Evolutionary conservation across 2,113 vertebrate species (phyloP), one percentile per base, ranked within the genome.

Genomic region (Protomyctophum bolini): DNA sequence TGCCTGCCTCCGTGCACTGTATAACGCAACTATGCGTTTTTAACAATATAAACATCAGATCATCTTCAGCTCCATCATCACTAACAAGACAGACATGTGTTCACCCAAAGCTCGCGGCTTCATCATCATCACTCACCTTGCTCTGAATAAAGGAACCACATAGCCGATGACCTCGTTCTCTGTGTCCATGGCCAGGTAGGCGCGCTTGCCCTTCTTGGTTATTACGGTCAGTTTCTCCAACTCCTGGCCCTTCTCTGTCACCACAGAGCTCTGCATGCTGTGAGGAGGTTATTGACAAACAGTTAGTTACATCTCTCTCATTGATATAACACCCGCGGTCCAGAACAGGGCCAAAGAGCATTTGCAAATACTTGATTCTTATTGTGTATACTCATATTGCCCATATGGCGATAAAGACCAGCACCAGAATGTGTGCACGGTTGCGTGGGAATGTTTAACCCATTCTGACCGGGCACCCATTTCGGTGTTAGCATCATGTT

Each of bases 101-200:
- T 11, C 7, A 58, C 14, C 12, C 47, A 33, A 21, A 15, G n/a
- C 10, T 10, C 11, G 48, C 6, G 10, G 57, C 0, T 2, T 68
- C 7, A 33, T 8, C 21, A 33, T 8, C 21, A 2, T 21, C 14
- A 91, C 92, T 49, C 84, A 99, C 97, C 93, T 90, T 90, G 95
- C 95, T 83, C 95, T 94, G 83, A 97, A 98, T 66, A 98, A 86
- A 8, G 98, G 97, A 63, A 98, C 91, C 15, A 96, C 92, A 70
- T 98, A 99, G 87, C 95, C 94, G 9, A 94, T 77, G 59, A 93
- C 84, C 80, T 95, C 85, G 0, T 95, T 95, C 77, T 97, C 96
- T 75, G 91, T 93, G 84, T 96, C 93, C 73, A 96, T 93, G 0
- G 94, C 94, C 68, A 93, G 73, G 78, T 94, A 91, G 76, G 82